Conservation (phyloP, 2,888 invertebrate species). For the Dorcus parallelipipedus region DNA sequence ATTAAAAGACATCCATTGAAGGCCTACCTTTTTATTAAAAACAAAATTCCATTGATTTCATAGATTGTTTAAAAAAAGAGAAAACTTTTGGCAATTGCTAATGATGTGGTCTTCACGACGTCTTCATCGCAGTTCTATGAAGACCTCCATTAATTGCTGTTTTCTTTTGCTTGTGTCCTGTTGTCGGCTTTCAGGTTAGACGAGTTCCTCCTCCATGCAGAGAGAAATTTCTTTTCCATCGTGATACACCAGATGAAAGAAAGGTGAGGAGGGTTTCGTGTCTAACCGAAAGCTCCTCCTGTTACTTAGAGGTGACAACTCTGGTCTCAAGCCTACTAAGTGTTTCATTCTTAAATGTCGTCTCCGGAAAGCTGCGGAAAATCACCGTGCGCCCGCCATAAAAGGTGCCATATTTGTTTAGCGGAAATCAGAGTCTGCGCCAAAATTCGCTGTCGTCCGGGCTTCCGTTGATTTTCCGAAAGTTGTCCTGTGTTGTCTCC, state of each 20-base stretch:
- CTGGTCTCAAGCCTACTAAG: conserved; percentile 16
- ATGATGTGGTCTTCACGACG: too few species aligned
- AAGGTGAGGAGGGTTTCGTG: too few species aligned
- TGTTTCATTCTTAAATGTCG: conserved; percentile 17
- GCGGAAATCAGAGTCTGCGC: not conserved
- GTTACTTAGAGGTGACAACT: conserved; percentile 14
- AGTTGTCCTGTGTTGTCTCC: conserved; percentile 9
- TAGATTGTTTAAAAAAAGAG: too few species aligned
- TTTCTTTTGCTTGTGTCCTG: conserved; percentile 31
- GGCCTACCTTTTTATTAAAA: not conserved
- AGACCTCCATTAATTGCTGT: conserved; percentile 17
- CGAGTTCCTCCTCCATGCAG: not conserved
- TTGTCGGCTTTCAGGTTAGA: conserved; percentile 25
- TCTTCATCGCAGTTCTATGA: too few species aligned
- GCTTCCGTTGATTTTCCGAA: not conserved
- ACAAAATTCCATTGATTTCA: not conserved
- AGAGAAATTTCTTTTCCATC: too few species aligned
- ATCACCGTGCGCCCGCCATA: not conserved
- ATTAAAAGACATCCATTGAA: too few species aligned
- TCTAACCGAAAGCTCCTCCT: not conserved
- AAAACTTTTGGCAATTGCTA: too few species aligned
- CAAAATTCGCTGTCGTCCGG: not conserved
- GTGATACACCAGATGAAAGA: too few species aligned
- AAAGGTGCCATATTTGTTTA: not conserved
- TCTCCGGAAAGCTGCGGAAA: conserved; percentile 13